Percentiles rank a stretch among this genome's conserved stretches.
phyloP scores from a whole-genome alignment of 2,888 invertebrate genomes.

The Drosophila mettleri region DNA sequence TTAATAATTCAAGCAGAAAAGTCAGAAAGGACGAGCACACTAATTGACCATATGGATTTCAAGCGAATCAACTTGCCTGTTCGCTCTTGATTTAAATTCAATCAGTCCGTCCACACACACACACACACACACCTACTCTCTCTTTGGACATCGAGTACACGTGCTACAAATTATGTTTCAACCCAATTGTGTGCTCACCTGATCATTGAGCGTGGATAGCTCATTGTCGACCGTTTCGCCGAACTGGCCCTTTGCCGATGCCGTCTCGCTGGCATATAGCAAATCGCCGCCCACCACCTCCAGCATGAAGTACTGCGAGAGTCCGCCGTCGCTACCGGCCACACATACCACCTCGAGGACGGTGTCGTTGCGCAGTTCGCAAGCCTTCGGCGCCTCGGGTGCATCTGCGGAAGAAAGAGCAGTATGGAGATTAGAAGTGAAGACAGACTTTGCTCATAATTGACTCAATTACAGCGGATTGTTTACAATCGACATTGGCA shows the following conservation, averaged over 20 bases:
- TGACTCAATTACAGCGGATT: conserved; percentile 11
- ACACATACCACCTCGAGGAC: conserved; percentile 89
- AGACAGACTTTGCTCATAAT: conserved; percentile 34
- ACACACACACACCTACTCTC: too few relatives aligned
- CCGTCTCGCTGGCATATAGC: conserved; percentile 85
- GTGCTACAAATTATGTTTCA: conserved; percentile 15
- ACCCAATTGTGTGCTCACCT: conserved; percentile 85
- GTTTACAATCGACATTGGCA: conserved; percentile 16
- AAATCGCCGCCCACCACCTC: conserved; percentile 89
- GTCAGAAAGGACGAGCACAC: conserved; percentile 70
- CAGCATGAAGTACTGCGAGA: conserved; percentile 92
- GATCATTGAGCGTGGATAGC: conserved; percentile 88
- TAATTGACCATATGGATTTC: conserved; percentile 77
- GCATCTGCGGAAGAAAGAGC: conserved; percentile 86
- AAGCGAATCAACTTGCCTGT: conserved; percentile 12
- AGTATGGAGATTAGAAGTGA: neutral
- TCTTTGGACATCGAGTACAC: conserved; percentile 22
- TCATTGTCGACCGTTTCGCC: conserved; percentile 86
- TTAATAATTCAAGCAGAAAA: conserved; percentile 76
- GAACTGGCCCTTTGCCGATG: conserved; percentile 55
- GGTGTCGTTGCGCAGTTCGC: conserved; percentile 89
- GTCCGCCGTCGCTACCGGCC: conserved; percentile 92
- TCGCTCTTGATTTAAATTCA: conserved; percentile 45
- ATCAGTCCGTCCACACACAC: conserved; percentile 49
- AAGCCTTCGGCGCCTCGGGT: conserved; percentile 91